Percentiles rank a stretch among this genome's conserved stretches.
phyloP scores from a whole-genome alignment of 2,113 vertebrate species.

The Coturnix japonica region DNA sequence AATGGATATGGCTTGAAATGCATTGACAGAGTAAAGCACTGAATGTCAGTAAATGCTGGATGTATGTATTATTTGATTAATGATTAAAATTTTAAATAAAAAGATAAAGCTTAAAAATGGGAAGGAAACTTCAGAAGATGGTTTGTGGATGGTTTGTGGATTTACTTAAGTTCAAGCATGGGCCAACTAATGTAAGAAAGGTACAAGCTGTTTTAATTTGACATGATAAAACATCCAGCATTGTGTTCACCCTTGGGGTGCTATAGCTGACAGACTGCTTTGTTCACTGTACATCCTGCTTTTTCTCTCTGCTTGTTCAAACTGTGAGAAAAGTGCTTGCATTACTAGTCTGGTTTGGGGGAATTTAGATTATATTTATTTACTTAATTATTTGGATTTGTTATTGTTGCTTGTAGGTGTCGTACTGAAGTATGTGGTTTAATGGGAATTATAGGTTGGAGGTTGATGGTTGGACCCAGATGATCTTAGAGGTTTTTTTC shows the following conservation, averaged over 20 bases:
- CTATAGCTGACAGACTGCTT: not conserved
- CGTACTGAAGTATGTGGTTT: too few species aligned
- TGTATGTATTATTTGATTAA: not conserved
- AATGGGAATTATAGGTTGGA: too few species aligned
- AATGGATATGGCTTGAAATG: too few species aligned
- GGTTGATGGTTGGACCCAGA: too few species aligned
- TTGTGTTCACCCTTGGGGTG: not conserved
- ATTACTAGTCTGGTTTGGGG: not conserved
- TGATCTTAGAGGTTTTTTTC: too few species aligned
- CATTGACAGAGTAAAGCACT: not conserved
- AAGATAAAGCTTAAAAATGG: not conserved
- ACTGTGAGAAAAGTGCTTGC: constrained; percentile 21
- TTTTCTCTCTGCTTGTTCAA: not conserved
- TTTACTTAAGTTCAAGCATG: constrained; percentile 46
- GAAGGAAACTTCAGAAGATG: constrained; percentile 13
- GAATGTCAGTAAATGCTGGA: not conserved
- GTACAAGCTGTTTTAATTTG: constrained; percentile 28
- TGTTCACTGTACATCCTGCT: constrained; percentile 10
- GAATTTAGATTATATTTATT: not conserved
- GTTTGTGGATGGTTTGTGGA: not conserved
- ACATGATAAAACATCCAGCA: constrained; percentile 23
- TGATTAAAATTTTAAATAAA: not conserved
- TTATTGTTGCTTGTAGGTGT: too few species aligned
- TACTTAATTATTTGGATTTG: too few species aligned
- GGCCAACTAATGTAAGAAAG: constrained; percentile 49